Percentiles rank a stretch among this genome's conserved stretches.
phyloP scores from a whole-genome alignment of 2,797 vertebrate genomes.

The Acanthopagrus latus region DNA sequence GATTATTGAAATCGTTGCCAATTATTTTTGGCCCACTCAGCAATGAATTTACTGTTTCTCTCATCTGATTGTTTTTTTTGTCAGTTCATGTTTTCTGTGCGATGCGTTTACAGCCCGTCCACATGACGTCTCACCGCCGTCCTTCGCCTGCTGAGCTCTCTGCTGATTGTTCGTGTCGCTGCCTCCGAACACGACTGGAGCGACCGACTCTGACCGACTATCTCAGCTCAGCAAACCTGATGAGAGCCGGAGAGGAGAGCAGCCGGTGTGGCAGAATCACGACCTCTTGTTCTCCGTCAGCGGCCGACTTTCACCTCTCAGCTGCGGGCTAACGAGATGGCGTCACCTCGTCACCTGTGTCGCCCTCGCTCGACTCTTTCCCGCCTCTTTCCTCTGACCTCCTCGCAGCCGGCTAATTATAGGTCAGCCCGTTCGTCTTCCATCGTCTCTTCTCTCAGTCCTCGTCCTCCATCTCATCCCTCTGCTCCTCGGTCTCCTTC shows the following conservation, averaged over 20 bases:
- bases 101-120: too few relatives aligned
- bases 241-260: neutral
- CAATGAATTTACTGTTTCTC: too few relatives aligned
- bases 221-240: neutral
- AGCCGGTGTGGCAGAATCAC: neutral
- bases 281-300: conserved; percentile 12
- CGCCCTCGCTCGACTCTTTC: neutral
- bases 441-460: neutral
- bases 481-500: neutral
- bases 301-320: conserved; percentile 3
- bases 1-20: too few relatives aligned
- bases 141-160: too few relatives aligned
- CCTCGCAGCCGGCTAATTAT: conserved; percentile 19
- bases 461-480: neutral
- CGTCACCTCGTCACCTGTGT: neutral
- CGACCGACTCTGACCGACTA: neutral
- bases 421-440: conserved; percentile 26
- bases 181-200: too few relatives aligned
- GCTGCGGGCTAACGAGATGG: conserved; percentile 23
- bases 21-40: too few relatives aligned
- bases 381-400: conserved; percentile 4
- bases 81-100: too few relatives aligned
- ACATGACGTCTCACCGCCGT: too few relatives aligned
- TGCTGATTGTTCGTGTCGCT: too few relatives aligned
- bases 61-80: too few relatives aligned